Percentiles rank a stretch among this genome's conserved stretches.
phyloP scores from a whole-genome alignment of 64 coral and sea anemone genomes.

The Actinia tenebrosa region DNA sequence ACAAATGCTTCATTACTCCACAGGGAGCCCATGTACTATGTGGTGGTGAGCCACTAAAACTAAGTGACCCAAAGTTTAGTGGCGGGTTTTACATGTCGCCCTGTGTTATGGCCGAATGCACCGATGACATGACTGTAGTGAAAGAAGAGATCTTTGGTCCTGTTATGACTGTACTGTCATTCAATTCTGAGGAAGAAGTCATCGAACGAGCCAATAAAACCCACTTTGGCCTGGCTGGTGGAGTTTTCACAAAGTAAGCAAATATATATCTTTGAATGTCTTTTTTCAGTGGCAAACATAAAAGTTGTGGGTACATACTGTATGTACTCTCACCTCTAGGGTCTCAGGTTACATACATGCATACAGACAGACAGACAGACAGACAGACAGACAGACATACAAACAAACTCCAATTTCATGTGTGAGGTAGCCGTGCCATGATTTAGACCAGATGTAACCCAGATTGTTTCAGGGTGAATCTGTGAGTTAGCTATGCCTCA shows the following conservation, averaged over 20 bases:
- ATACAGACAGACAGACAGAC: too few relatives aligned
- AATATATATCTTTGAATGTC: background rate
- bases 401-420: too few relatives aligned
- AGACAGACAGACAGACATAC: too few relatives aligned
- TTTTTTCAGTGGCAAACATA: background rate
- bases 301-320: too few relatives aligned
- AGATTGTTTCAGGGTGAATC: too few relatives aligned
- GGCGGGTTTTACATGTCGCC: constrained; percentile 93
- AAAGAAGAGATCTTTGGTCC: constrained; percentile 98
- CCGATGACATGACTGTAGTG: constrained; percentile 92
- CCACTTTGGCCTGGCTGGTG: constrained; percentile 77
- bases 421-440: too few relatives aligned
- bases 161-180: constrained; percentile 91
- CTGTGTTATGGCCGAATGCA: constrained; percentile 86
- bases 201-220: constrained; percentile 82
- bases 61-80: constrained; percentile 42
- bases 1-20: background rate
- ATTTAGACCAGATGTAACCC: too few relatives aligned
- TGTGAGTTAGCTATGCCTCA: too few relatives aligned
- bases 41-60: constrained; percentile 76
- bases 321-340: too few relatives aligned
- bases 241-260: constrained; percentile 81
- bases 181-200: constrained; percentile 78
- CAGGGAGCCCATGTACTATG: constrained; percentile 89
- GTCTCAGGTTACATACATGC: too few relatives aligned